Conservation (phyloP, 2,888 invertebrate species). For the Mellilla xanthometata region DNA sequence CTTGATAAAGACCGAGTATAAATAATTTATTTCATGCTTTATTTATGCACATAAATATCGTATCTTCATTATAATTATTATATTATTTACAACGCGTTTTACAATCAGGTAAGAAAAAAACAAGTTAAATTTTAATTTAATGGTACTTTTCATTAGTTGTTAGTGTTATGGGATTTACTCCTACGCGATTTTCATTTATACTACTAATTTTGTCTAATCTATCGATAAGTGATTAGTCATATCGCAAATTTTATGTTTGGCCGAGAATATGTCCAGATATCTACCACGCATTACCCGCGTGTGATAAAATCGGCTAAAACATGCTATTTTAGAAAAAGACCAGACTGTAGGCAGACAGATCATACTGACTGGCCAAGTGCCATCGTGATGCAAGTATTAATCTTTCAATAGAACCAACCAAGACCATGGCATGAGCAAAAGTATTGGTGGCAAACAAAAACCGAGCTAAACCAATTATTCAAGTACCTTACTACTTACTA, state of each 20-base stretch:
- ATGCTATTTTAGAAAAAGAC: slow-evolving; percentile 12
- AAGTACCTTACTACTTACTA: too few relatives aligned
- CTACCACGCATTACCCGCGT: slow-evolving; percentile 14
- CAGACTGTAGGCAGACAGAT: slow-evolving; percentile 16
- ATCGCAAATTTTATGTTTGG: slow-evolving; percentile 8
- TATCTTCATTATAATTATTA: too few relatives aligned
- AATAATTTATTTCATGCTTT: too few relatives aligned
- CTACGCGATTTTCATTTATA: too few relatives aligned
- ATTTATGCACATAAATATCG: too few relatives aligned
- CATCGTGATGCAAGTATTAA: slow-evolving; percentile 16
- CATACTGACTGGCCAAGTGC: slow-evolving; percentile 23
- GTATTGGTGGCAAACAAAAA: slow-evolving; percentile 4
- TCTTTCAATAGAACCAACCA: slow-evolving; percentile 10
- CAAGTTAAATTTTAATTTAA: too few relatives aligned
- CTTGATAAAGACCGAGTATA: too few relatives aligned
- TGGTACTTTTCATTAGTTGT: too few relatives aligned
- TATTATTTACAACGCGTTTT: too few relatives aligned
- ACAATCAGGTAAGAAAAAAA: too few relatives aligned
- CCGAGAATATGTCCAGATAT: not conserved
- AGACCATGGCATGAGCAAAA: slow-evolving; percentile 4
- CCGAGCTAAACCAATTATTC: slow-evolving; percentile 2
- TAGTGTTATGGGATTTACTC: too few relatives aligned
- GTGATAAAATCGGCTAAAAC: slow-evolving; percentile 12
- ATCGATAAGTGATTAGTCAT: slow-evolving; percentile 3
- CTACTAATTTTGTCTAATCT: slow-evolving; percentile 4